Evolutionary conservation across 2,113 vertebrate genomes (phyloP), one percentile per base, ranked within the genome.

Genomic region (Stegastes partitus): DNA sequence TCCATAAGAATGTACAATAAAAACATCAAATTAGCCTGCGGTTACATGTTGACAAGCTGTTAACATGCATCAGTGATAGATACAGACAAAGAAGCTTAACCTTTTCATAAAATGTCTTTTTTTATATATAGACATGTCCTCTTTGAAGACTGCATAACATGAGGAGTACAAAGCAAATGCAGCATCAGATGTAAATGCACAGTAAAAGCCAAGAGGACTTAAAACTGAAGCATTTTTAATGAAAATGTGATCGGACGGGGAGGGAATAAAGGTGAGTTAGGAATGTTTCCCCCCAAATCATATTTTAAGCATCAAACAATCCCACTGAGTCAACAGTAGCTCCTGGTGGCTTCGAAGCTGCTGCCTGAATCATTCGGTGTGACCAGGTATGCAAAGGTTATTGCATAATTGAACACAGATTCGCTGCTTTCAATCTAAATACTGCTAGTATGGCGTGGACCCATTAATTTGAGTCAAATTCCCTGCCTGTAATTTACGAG

Each of bases 281-380:
- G 15, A 70, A 61, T 37, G 26, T 15, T n/a, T 71, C 53, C 11
- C 28, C 6, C 22, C 15, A 51, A 51, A 50, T 22, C 21, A 6
- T 23, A 11, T 51, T 55, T 16, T 56, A 44, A 71, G 15, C 50
- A 67, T 56, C 19, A 77, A 61, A 67, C 25, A 26, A 44, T 62
- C n/a, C 4, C 34, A 53, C 22, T 72, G 26, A 18, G 18, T 23
- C 28, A 31, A 31, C 28, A 31, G 28, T 23, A 42, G 18, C 39
- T 67, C 23, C 21, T 51, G 44, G 69, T 19, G 12, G 25, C 50
- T 28, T 61, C 62, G 55, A 45, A 51, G 47, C 31, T 67, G 3
- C 15, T 45, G 19, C 18, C 37, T 6, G 19, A 49, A 68, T 19
- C 10, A n/a, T 28, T 19, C 28, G 7, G 39, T 39, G 22, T 11